Percentiles rank a stretch among this genome's conserved stretches.
Conservation (phyloP, 2,113 vertebrate genomes). For the Poecile atricapillus region DNA sequence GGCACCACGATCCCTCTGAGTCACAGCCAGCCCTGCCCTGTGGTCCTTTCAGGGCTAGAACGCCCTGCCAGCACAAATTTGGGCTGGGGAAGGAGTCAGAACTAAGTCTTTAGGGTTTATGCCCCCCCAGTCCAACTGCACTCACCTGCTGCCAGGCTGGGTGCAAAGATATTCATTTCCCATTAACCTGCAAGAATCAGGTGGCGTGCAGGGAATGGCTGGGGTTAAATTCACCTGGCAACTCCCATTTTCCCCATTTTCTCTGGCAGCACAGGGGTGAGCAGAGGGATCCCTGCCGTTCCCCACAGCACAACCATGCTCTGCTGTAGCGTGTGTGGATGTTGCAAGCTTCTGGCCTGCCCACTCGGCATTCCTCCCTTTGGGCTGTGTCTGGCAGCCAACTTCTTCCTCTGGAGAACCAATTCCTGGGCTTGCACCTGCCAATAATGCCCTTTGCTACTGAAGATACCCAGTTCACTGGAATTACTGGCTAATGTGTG, state of each 20-base stretch:
- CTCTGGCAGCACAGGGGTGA: slow-evolving; percentile 60
- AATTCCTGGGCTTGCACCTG: not conserved
- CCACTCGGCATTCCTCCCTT: not conserved
- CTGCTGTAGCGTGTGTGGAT: not conserved
- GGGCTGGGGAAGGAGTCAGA: not conserved
- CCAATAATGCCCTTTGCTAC: not conserved
- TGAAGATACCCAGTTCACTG: not conserved
- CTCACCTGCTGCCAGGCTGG: not conserved
- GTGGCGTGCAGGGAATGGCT: not conserved
- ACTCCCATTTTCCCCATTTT: slow-evolving; percentile 51
- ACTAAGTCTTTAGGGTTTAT: not conserved
- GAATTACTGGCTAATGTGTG: not conserved
- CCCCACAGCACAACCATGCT: not conserved
- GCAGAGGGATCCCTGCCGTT: slow-evolving; percentile 58
- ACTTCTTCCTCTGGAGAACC: not conserved
- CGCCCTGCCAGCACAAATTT: accelerated
- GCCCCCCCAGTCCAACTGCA: not conserved
- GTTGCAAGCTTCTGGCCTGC: not conserved
- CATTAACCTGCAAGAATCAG: not conserved
- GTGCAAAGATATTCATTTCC: not conserved
- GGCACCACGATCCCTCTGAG: slow-evolving; percentile 8
- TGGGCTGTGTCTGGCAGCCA: not conserved
- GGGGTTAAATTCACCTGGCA: slow-evolving; percentile 59
- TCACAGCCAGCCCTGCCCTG: not conserved
- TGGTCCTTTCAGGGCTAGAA: not conserved